Evolutionary conservation across 2,113 vertebrate genomes (phyloP), one percentile per base, ranked within the genome.

Genomic region (Phylloscopus whistleri): DNA sequence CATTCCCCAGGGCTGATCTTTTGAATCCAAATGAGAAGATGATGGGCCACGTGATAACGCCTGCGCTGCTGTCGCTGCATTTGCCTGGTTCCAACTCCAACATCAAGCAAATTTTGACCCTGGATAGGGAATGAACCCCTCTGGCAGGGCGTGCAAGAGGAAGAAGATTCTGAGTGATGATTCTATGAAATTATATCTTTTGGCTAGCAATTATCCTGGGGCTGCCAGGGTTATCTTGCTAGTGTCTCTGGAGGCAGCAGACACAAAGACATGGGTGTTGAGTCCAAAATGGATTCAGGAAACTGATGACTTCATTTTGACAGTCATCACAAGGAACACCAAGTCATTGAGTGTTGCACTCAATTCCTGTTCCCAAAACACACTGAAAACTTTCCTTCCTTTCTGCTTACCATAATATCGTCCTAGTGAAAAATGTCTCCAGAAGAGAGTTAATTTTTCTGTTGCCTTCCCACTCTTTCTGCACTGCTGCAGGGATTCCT

Each of bases 231-330:
- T 87, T 91, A 62, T 87, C 90, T 94, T 72, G 33, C 79, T 94
- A 28, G 52, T 79, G 77, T 80, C 89, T 95, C 89, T 73, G 63
- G 84, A 91, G 95, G 82, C 63, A 90, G 82, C 70, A 90, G 94
- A 51, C 6, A 9, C 49, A 66, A 74, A 76, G 84, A 91, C 69
- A 68, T 72, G 52, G 30, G 44, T 33, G 37, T 63, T 4, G 88
- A 68, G 68, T 86, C 80, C 85, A 81, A 67, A 94, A 81, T 75
- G 85, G 79, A 56, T 88, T 82, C 68, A 69, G 90, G 80, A 69
- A 94, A 86, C 21, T 24, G 88, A 94, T 94, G 88, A 87, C 86
- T 89, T 96, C 79, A 93, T 92, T 72, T 67, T 92, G 76, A 93
- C 68, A 64, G 59, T 86, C 93, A 95, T 53, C 28, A 44, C 48